These are phyloP conservation scores for Palythoa caribaeorum DNA, from an alignment of 92 coral and sea anemone species.

Conservation along the genomic window DNA sequence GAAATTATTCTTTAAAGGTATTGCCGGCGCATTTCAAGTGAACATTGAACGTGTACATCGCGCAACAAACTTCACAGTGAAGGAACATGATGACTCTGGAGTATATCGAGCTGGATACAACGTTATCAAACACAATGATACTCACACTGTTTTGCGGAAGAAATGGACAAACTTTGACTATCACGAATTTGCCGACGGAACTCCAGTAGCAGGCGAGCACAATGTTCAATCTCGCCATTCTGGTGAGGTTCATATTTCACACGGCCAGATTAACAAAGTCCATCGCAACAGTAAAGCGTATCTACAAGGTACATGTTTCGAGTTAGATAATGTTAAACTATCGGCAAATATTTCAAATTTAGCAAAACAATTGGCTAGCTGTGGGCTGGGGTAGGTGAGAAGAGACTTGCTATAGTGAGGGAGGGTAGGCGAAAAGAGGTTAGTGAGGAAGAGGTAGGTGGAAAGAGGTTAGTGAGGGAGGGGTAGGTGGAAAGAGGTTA, in stretches of 20 bases:
- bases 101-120: conserved; percentile 76
- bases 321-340: neutral
- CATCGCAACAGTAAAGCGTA: conserved; percentile 78
- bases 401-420: no score
- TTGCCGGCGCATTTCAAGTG: conserved; percentile 86
- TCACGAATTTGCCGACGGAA: conserved; percentile 84
- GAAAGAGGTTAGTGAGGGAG: no score
- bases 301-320: conserved; percentile 23
- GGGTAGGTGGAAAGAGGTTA: no score
- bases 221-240: conserved; percentile 80
- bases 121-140: conserved; percentile 69
- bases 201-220: conserved; percentile 83
- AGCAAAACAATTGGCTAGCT: no score
- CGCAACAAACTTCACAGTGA: conserved; percentile 51
- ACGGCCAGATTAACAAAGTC: conserved; percentile 71
- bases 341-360: neutral
- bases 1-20: conserved; percentile 49
- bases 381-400: no score
- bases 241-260: conserved; percentile 69
- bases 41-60: conserved; percentile 54
- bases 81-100: conserved; percentile 95
- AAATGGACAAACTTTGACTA: conserved; percentile 93
- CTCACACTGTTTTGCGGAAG: conserved; percentile 77
- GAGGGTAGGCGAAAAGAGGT: no score
- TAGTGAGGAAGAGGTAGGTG: no score